These are phyloP conservation scores for Drosophila oshimai DNA, from an alignment of 1,140 invertebrate genomes.

Conservation along the genomic window DNA sequence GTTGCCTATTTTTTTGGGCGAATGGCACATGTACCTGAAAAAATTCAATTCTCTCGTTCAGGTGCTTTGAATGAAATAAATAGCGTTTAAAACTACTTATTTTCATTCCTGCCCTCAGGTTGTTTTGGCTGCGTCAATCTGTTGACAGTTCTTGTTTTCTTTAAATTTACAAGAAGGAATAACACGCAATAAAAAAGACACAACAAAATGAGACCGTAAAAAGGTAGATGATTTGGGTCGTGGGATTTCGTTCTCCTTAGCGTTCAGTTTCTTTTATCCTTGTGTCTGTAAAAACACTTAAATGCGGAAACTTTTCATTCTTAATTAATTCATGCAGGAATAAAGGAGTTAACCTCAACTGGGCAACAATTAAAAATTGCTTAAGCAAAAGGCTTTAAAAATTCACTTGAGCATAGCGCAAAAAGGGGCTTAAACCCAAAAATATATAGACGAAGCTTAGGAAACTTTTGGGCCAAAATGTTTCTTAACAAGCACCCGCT, in stretches of 20 bases:
- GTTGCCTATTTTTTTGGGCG: constrained; percentile 33
- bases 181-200: constrained; percentile 16
- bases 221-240: constrained; percentile 21
- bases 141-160: constrained; percentile 51
- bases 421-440: constrained; percentile 34
- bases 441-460: constrained; percentile 15
- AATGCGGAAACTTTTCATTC: constrained; percentile 37
- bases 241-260: not conserved
- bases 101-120: constrained; percentile 28
- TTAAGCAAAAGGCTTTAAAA: constrained; percentile 23
- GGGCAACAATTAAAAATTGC: constrained; percentile 61
- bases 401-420: constrained; percentile 20
- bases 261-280: constrained; percentile 14
- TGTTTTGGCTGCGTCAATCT: constrained; percentile 41
- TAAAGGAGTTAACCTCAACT: constrained; percentile 14
- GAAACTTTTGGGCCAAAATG: constrained; percentile 24
- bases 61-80: constrained; percentile 31
- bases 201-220: not conserved
- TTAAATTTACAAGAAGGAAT: constrained; percentile 64
- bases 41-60: constrained; percentile 36
- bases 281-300: constrained; percentile 5
- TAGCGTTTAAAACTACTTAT: constrained; percentile 51
- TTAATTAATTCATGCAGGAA: constrained; percentile 54
- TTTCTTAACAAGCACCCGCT: constrained; percentile 14
- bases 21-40: not conserved